These are phyloP conservation scores for Atherinomorus stipes DNA, from an alignment of 2,113 vertebrate genomes.

Conservation along the genomic window DNA sequence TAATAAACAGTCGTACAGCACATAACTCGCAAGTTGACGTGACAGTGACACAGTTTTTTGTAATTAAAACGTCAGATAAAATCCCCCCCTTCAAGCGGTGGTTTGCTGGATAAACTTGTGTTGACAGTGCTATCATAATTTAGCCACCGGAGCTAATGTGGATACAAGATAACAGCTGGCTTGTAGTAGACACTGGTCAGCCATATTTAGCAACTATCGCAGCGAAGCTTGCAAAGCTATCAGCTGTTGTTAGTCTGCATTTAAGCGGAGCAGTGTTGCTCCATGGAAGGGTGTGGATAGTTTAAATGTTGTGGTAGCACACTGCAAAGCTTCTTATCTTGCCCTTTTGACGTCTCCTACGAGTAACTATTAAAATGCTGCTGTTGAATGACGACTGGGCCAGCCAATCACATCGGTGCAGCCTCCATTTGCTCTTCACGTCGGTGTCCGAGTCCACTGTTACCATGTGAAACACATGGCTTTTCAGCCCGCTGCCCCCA, in stretches of 20 bases:
- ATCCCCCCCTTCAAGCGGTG: background rate
- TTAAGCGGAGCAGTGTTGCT: background rate
- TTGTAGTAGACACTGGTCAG: conserved; percentile 51
- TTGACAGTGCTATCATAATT: conserved; percentile 9
- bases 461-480: conserved; percentile 61
- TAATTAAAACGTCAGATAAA: background rate
- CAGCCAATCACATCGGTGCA: conserved; percentile 67
- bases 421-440: conserved; percentile 78
- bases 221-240: conserved; percentile 15
- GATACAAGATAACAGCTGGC: conserved; percentile 57
- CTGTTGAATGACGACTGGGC: conserved; percentile 59
- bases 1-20: background rate
- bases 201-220: conserved; percentile 58
- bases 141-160: conserved; percentile 46
- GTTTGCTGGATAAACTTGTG: conserved; percentile 8
- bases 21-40: background rate
- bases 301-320: background rate
- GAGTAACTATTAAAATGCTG: conserved; percentile 39
- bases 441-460: conserved; percentile 56
- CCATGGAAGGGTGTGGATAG: fast-evolving
- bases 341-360: conserved; percentile 58
- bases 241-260: background rate
- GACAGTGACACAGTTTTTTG: background rate
- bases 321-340: conserved; percentile 51
- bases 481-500: background rate